phyloP scores from a whole-genome alignment of 2,113 vertebrate species.

The Vicugna pacos region DNA sequence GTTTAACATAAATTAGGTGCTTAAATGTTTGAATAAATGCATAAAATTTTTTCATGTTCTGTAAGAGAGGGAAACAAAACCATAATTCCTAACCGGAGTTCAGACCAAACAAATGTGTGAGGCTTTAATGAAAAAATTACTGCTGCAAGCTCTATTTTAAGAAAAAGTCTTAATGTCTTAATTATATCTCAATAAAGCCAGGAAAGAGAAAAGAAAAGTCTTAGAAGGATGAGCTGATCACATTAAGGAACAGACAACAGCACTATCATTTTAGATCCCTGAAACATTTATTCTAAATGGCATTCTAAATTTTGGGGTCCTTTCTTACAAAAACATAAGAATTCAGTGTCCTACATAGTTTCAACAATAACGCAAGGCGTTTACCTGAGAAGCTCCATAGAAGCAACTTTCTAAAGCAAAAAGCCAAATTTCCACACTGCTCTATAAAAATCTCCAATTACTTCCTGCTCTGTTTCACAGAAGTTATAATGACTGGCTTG shows the following conservation, averaged over 20 bases:
- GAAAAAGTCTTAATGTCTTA: background rate
- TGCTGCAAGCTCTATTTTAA: constrained; percentile 2
- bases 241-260: background rate
- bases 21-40: background rate
- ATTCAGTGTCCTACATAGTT: background rate
- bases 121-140: background rate
- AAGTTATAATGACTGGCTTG: constrained; percentile 23
- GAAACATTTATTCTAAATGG: background rate
- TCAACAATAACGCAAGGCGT: background rate
- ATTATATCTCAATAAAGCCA: background rate
- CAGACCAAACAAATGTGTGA: background rate
- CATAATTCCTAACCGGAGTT: background rate
- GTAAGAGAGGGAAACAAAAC: background rate
- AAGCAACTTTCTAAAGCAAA: constrained; percentile 15
- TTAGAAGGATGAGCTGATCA: background rate
- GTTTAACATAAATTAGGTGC: background rate
- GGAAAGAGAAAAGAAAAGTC: background rate
- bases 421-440: background rate
- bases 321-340: constrained; percentile 22
- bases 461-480: constrained; percentile 25
- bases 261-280: background rate
- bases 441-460: constrained; percentile 59
- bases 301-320: background rate
- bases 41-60: background rate
- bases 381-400: background rate